Evolutionary conservation across 2,888 invertebrate genomes (phyloP).

Genomic region (Yponomeuta cagnagella): DNA sequence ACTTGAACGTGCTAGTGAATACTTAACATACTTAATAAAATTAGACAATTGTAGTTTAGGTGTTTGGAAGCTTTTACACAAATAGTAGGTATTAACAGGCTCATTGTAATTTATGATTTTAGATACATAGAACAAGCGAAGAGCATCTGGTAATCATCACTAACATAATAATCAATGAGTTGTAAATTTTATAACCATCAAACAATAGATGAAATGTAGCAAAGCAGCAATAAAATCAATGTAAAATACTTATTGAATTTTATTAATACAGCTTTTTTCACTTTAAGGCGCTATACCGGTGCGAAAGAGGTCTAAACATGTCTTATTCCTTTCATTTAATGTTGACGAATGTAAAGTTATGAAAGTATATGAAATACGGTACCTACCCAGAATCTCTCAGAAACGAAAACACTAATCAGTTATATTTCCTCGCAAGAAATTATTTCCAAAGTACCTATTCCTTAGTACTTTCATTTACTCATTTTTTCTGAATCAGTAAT

Average conservation of each 20-base stretch:
- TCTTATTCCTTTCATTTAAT: no score
- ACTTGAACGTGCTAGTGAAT: slow-evolving; percentile 12
- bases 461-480: no score
- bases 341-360: no score
- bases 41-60: slow-evolving; percentile 60
- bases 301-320: no score
- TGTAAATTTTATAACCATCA: slow-evolving; percentile 61
- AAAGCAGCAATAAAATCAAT: slow-evolving; percentile 18
- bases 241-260: background rate
- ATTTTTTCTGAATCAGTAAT: no score
- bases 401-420: no score
- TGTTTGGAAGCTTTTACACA: slow-evolving; percentile 74
- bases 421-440: no score
- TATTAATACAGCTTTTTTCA: background rate
- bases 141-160: slow-evolving; percentile 44
- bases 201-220: slow-evolving; percentile 29
- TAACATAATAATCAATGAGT: slow-evolving; percentile 41
- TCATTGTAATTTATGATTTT: slow-evolving; percentile 60
- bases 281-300: no score
- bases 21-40: background rate
- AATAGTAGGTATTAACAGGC: slow-evolving; percentile 42
- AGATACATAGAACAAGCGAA: slow-evolving; percentile 41
- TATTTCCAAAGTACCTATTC: no score
- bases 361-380: no score
- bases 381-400: no score